Evolutionary conservation across 2,113 vertebrate species (phyloP), one percentile per base, ranked within the genome.

Genomic region (Ceyx cyanopectus): DNA sequence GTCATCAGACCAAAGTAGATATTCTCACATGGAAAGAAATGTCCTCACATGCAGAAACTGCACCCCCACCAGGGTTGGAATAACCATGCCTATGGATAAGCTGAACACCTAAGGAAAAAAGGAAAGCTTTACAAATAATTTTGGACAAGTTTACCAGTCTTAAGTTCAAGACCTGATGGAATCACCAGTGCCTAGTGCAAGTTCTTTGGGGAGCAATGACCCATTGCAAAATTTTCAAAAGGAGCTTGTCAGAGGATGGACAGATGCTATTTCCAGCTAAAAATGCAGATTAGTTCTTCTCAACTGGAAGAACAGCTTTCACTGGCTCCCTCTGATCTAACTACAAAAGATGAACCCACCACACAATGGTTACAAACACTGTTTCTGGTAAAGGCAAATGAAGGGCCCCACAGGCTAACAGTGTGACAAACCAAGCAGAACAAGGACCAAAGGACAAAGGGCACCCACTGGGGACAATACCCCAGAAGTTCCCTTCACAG

Each of bases 331-430:
- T 89, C 48, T 45, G 27, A 62, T 24, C 27, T 24, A 58, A 22
- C 41, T 13, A 30, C 54, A 77, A 62, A 43, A 62, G 27, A 63
- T 24, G 29, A 89, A 65, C 30, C n/a, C 45, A 46, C 17, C 29
- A 5, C 2, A 5, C 29, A 18, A 15, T 1, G 6, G 9, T 9
- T 5, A 10, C 32, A 43, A 27, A 56, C n/a, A 18, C 27, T 15
- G 37, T 30, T 37, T 65, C 62, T 23, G 57, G 32, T 37, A 48
- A 81, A 58, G 1, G 34, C 11, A 43, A 24, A 22, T 11, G 26
- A 51, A 78, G 10, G n/a, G 61, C 12, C 21, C 61, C 26, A 4
- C 0, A 8, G 40, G 48, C 75, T 26, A 46, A 40, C 29, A 67
- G 74, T 2, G 0, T 7, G 37, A 29, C 37, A 32, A 46, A n/a